Percentiles rank a stretch among this genome's conserved stretches.
Conservation (phyloP, 1,140 invertebrate species). For the Apis laboriosa region DNA sequence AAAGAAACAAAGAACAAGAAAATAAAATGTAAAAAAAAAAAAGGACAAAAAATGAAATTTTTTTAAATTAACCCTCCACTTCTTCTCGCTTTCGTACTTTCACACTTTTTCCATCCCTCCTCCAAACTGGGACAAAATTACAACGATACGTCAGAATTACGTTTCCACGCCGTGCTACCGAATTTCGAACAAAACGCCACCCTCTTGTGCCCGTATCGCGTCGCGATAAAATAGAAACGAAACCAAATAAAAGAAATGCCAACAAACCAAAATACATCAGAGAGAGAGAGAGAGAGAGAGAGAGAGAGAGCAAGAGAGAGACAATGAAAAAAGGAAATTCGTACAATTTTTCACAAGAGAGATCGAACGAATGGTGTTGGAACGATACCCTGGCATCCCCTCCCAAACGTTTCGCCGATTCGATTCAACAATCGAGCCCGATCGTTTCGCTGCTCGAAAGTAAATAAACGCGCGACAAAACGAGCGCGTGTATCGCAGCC, state of each 20-base stretch:
- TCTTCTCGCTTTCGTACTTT: too few relatives aligned
- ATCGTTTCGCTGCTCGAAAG: slow-evolving; percentile 3
- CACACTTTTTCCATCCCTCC: background rate
- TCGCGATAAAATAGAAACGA: background rate
- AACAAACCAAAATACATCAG: background rate
- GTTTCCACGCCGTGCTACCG: background rate
- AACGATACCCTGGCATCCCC: background rate
- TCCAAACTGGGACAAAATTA: too few relatives aligned
- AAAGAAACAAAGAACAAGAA: too few relatives aligned
- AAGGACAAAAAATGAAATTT: too few relatives aligned
- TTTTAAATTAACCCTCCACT: too few relatives aligned
- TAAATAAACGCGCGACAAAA: slow-evolving; percentile 35
- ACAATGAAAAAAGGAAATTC: background rate
- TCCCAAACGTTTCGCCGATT: background rate
- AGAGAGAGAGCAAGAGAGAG: too few relatives aligned
- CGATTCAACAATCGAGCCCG: slow-evolving; percentile 10
- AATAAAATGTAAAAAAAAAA: too few relatives aligned
- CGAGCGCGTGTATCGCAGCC: slow-evolving; percentile 18
- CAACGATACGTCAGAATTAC: background rate
- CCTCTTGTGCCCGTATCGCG: background rate
- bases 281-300: too few relatives aligned
- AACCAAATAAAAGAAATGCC: background rate
- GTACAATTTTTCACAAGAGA: slow-evolving; percentile 1
- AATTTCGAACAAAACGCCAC: background rate
- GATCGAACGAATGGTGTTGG: background rate